phyloP scores from a whole-genome alignment of 2,113 vertebrate genomes.

The Neolamprologus caudopunctatus region DNA sequence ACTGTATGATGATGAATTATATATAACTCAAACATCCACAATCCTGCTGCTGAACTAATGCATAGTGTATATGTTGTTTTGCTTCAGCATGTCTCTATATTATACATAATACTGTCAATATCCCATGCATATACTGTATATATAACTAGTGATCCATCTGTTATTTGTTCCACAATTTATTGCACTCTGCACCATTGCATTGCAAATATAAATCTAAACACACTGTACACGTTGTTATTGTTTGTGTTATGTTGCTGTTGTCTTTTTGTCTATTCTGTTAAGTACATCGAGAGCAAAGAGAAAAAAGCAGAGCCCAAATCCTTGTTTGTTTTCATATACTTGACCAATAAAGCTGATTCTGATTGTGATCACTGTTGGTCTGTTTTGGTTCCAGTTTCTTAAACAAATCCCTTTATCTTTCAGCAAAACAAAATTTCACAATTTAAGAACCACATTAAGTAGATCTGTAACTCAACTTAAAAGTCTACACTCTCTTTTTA shows the following conservation, averaged over 20 bases:
- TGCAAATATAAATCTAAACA: not conserved
- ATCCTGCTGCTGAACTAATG: not conserved
- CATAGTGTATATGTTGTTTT: not conserved
- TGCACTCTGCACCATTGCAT: not conserved
- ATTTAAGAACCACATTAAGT: not conserved
- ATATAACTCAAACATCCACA: not conserved
- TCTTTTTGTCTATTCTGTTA: not conserved
- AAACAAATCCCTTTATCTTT: not conserved
- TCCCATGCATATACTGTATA: not conserved
- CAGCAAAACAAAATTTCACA: not conserved
- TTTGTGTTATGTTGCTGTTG: not conserved
- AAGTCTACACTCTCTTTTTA: not conserved
- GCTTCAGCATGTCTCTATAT: not conserved
- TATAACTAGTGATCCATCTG: not conserved
- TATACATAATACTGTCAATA: not conserved
- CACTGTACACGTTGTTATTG: not conserved
- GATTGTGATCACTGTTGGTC: not conserved
- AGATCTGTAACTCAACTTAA: not conserved
- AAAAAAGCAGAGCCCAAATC: not conserved
- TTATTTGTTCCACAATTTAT: not conserved
- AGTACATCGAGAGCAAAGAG: not conserved
- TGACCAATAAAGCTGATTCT: not conserved
- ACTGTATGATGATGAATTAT: not conserved
- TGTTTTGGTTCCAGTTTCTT: not conserved
- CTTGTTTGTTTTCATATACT: not conserved